Evolutionary conservation across 2,797 vertebrate genomes (phyloP).

Genomic region (Adrianichthys oophorus): DNA sequence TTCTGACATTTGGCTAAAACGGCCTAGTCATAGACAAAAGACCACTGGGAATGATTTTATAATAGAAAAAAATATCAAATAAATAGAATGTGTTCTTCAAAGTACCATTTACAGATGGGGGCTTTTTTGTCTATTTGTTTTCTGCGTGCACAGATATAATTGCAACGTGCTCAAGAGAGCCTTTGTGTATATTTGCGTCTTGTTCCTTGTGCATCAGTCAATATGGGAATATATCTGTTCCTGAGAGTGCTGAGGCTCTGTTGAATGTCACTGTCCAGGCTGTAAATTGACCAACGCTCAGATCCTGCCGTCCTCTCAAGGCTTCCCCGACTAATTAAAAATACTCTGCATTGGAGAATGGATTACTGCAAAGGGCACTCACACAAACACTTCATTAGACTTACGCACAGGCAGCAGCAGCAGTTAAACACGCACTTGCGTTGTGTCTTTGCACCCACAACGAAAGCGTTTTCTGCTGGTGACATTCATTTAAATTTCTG

Average conservation of each 20-base stretch:
- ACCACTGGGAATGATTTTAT: no score
- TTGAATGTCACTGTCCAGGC: conserved; percentile 55
- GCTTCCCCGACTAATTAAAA: conserved; percentile 58
- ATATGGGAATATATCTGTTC: conserved; percentile 6
- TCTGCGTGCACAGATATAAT: background rate
- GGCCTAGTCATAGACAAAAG: no score
- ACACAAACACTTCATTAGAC: conserved; percentile 10
- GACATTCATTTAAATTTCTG: conserved; percentile 43
- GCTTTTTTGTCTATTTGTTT: no score
- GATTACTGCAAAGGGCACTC: conserved; percentile 52
- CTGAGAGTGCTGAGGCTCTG: conserved; percentile 24
- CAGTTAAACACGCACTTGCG: background rate
- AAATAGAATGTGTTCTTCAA: background rate
- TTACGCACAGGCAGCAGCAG: background rate
- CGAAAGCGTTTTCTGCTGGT: background rate
- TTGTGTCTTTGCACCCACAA: no score
- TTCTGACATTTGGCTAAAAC: no score
- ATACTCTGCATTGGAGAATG: conserved; percentile 48
- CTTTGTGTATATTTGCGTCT: conserved; percentile 5
- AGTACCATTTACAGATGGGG: background rate
- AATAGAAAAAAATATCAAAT: background rate
- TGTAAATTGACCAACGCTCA: conserved; percentile 47
- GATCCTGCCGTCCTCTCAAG: conserved; percentile 16
- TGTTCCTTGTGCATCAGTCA: conserved; percentile 12
- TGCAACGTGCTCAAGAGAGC: background rate